Evolutionary conservation across 2,888 invertebrate species (phyloP), one percentile per base, ranked within the genome.

Genomic region (Lacanobia oleracea): DNA sequence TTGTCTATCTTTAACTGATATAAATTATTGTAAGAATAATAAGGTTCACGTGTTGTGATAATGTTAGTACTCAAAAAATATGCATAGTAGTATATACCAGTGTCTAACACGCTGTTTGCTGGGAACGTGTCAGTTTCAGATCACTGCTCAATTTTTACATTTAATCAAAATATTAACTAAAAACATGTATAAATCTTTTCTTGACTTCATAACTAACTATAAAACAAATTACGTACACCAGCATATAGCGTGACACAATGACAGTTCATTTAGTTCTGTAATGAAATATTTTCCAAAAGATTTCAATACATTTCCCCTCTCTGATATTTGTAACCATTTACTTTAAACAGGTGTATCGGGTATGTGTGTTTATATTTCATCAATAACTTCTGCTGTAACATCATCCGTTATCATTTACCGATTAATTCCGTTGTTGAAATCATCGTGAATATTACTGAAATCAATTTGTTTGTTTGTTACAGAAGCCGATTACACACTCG

Each of bases 401-500:
- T 43, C 33, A 64, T 79, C n/a, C n/a, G 21, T 61, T 40, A 57
- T 60, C 45, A 69, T 60, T 61, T 5, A 12, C 10, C 12, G 33
- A 27, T 51, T 37, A 48, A 69, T 61, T 7, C 21, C 8, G 6
- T 10, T 43, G 18, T 45, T 64, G 12, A 21, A 37, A 53, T 50
- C 0, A 37, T 33, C 48, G 27, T 37, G 4, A 10, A 23, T 33
- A 45, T 54, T 45, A 69, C 16, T 81, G 57, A 77, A 64, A 64
- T 40, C 10, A 2, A 37, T 86, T 87, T 51, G 2, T 66, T 90
- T 90, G 86, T 89, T 94, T 95, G 94, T 98, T 98, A 68, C 97
- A 98, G 98, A 98, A 97, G 98, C 98, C 94, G 98, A 98, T 97
- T 98, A 98, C 96, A 98, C 98, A 91, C 97, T 98, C 96, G 98